Base-by-base conservation (phyloP, 2,888 invertebrate species). In the Argyresthia albistria region DNA sequence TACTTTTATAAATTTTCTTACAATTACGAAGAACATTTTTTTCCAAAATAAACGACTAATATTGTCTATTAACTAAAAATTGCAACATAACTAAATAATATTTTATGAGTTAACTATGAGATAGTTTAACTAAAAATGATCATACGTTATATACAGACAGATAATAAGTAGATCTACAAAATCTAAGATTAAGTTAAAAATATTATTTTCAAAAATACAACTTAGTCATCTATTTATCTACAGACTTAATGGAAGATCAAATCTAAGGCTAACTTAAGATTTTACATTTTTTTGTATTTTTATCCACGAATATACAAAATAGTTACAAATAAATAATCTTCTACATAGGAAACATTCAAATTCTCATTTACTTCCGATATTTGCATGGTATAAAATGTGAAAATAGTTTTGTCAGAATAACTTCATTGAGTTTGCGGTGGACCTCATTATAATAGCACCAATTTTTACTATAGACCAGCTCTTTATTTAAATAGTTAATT, bases 1-100 rank as follows among this genome's bases (percentile, higher is more conserved):
- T 84, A 74, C 66, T 78, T 62, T 80, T 80, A 84, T 80, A 83
- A 83, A 82, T 81, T 83, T 79, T 84, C 81, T 83, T 86, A 86
- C 64, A 78, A 76, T 67, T 80, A 80, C 73, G 76, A 81, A 82
- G 79, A 83, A 77, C 76, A 70, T 73, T 71, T 70, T 70, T 66
- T 65, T 74, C 73, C 76, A 74, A 76, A 66, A 70, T 67, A 67
- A 65, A 67, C 67, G 77, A 78, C 70, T 70, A 73, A 69, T 64
- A 45, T 15, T 69, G 69, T 69, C 69, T 73, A 66, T 67, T 76
- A 77, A 67, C 47, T 50, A 50, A 43, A 49, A 50, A 50, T 43
- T 50, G 50, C 69, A 79, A 82, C 75, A 79, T 73, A 80, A 79
- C 70, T 78, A 70, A 55, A 70, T 67, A 69, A 37, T 36, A 36